These are phyloP conservation scores for Brachionichthys hirsutus DNA, from an alignment of 2,113 vertebrate genomes.

Conservation along the genomic window DNA sequence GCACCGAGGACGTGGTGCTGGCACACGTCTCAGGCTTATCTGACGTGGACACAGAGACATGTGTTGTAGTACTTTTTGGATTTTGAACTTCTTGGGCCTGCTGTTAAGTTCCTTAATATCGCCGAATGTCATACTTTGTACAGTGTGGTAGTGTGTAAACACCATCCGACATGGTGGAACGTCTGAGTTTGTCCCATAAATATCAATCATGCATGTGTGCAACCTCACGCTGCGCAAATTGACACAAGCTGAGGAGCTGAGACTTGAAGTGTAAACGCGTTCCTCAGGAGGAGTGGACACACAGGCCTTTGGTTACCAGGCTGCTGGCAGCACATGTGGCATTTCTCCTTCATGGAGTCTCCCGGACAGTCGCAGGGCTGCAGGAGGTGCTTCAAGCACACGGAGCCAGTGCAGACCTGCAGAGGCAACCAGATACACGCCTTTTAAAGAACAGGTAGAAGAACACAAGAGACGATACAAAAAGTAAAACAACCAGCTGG, in stretches of 20 bases:
- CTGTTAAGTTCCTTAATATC: too few relatives aligned
- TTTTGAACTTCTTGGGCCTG: too few relatives aligned
- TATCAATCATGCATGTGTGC: conserved; percentile 1
- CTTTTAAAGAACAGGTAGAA: background rate
- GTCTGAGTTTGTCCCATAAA: conserved; percentile 10
- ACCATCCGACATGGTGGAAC: background rate
- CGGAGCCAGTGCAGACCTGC: conserved; percentile 72
- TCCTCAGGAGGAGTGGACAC: conserved; percentile 23
- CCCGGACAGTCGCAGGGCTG: conserved; percentile 77
- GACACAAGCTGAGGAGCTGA: conserved; percentile 23
- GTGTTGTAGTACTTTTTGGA: background rate
- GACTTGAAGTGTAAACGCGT: conserved; percentile 49
- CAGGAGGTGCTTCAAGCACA: conserved; percentile 68
- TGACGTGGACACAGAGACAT: conserved; percentile 31
- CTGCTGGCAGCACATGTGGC: conserved; percentile 80
- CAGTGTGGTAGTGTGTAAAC: too few relatives aligned
- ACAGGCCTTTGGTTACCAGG: conserved; percentile 58
- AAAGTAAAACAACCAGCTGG: too few relatives aligned
- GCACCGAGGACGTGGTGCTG: conserved; percentile 74
- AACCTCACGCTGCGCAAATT: conserved; percentile 23
- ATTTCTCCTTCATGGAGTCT: conserved; percentile 69
- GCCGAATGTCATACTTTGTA: too few relatives aligned
- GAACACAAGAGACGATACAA: too few relatives aligned
- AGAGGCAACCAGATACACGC: background rate
- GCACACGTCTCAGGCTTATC: conserved; percentile 72